Evolutionary conservation across 2,888 invertebrate species (phyloP), one percentile per base, ranked within the genome.

Genomic region (Timema podura): DNA sequence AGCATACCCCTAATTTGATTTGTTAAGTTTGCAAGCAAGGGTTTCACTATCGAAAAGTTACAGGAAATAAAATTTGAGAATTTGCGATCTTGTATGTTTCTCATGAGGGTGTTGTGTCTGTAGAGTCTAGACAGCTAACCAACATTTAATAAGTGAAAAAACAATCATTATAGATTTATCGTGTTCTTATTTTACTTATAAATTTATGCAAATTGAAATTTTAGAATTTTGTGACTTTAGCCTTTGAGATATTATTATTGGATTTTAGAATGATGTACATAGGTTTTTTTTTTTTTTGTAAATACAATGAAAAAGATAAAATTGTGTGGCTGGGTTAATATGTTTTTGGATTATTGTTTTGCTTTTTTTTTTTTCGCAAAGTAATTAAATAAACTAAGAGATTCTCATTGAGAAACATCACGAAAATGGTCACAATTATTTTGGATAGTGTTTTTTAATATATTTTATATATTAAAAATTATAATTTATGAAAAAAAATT

Each of bases 111-210:
- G 70, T 70, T 70, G 70, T 68, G 68, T 64, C 67, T 66, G 65
- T 68, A 70, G 68, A 64, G 70, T 51, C 64, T 71, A 70, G 70
- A 73, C 73, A 74, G 74, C 74, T 73, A 74, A 72, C 71, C 70
- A 71, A 65, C 48, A 66, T 72, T 72, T 67, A 67, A 51, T 66
- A 71, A 70, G 69, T 70, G 69, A 71, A 48, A 70, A 59, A 57
- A 69, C 65, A 71, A 71, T 71, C 71, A 69, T 49, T 68, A 11
- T 51, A 68, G 44, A 68, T 16, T 67, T 69, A 71, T 73, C 70
- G 73, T 73, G 73, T 73, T 73, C 70, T 72, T 68, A 30, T 30
- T 64, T 68, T 72, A 70, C 68, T 68, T 68, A 70, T 70, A 68
- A 61, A 69, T 67, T 72, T 70, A 71, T 67, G 64, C 64, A 30